Evolutionary conservation across 2,888 invertebrate genomes (phyloP).

Genomic region (Dexiosoma caninum): DNA sequence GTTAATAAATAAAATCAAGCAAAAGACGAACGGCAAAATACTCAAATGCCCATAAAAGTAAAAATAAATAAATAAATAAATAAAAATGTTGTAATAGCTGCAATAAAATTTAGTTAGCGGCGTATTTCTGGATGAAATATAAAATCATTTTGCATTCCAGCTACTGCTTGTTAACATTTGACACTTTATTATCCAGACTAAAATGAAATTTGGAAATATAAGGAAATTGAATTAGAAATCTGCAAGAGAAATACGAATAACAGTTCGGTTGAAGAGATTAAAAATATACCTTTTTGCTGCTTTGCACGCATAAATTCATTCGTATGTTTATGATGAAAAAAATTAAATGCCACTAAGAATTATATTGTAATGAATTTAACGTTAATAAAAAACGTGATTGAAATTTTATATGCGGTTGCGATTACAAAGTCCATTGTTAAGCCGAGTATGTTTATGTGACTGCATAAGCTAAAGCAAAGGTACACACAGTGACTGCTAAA

Average conservation of each 20-base stretch:
- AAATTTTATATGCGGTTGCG: conserved; percentile 60
- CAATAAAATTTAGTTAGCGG: conserved; percentile 48
- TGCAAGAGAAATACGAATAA: background rate
- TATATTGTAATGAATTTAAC: conserved; percentile 64
- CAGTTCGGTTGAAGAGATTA: no score
- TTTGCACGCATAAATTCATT: background rate
- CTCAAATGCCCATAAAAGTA: background rate
- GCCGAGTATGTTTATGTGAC: background rate
- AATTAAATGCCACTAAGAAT: conserved; percentile 39
- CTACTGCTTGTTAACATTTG: conserved; percentile 48
- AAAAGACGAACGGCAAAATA: conserved; percentile 3
- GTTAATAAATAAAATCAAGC: conserved; percentile 55
- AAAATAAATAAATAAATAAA: background rate
- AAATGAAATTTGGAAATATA: conserved; percentile 52
- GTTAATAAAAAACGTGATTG: conserved; percentile 67
- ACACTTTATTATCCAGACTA: conserved; percentile 48
- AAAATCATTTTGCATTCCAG: conserved; percentile 20
- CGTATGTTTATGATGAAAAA: background rate
- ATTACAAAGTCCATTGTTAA: conserved; percentile 36
- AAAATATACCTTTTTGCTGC: conserved; percentile 2
- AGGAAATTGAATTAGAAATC: conserved; percentile 52
- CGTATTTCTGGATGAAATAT: conserved; percentile 18
- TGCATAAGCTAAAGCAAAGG: background rate
- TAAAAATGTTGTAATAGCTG: background rate
- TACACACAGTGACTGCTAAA: background rate